Evolutionary conservation across 1,140 invertebrate genomes (phyloP).

Genomic region (Penaeus indicus): DNA sequence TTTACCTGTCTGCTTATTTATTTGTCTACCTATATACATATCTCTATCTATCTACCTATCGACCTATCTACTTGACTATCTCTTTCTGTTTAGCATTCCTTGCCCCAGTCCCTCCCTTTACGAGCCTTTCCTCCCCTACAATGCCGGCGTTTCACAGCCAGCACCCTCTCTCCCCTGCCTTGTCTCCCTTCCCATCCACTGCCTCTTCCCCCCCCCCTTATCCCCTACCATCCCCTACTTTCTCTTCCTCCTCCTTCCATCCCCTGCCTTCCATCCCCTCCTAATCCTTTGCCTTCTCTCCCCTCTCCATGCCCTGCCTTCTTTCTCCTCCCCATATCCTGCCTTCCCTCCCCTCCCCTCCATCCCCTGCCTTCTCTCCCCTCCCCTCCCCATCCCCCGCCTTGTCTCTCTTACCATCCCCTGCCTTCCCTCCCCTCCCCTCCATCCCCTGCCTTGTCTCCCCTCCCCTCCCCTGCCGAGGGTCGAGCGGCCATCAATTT

Average conservation of each 20-base stretch:
- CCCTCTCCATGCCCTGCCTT: background rate
- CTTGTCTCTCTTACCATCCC: background rate
- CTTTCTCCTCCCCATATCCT: background rate
- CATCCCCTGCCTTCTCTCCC: background rate
- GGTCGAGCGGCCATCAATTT: too few relatives aligned
- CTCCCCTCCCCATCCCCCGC: background rate
- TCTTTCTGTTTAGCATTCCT: too few relatives aligned
- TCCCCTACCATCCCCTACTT: background rate
- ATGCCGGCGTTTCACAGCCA: background rate
- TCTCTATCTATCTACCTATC: too few relatives aligned
- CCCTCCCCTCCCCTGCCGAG: too few relatives aligned
- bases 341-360: background rate
- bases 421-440: too few relatives aligned
- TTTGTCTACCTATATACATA: too few relatives aligned
- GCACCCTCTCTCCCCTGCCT: background rate
- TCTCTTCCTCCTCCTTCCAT: background rate
- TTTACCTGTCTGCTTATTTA: too few relatives aligned
- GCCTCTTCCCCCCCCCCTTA: background rate
- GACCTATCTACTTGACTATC: too few relatives aligned
- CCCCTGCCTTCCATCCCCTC: background rate
- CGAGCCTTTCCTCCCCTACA: background rate
- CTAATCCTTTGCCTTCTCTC: background rate
- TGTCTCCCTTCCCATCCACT: background rate
- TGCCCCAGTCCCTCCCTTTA: too few relatives aligned
- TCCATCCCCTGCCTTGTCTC: too few relatives aligned